Evolutionary conservation across 2,113 vertebrate genomes (phyloP).

Genomic region (Saimiri boliviensis): DNA sequence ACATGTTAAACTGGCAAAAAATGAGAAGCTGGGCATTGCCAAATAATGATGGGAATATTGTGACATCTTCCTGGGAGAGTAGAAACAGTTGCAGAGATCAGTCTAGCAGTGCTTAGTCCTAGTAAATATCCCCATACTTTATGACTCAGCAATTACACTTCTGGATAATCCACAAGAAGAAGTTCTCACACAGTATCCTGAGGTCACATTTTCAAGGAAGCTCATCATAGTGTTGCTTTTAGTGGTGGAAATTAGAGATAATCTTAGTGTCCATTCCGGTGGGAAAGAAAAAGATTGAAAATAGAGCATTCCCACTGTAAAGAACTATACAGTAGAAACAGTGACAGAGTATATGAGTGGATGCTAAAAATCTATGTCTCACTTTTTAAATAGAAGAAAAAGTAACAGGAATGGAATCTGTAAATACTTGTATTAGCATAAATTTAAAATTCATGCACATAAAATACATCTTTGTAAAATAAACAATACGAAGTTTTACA

Average conservation of each 20-base stretch:
- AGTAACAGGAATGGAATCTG: background rate
- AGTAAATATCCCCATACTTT: background rate
- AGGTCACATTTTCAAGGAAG: background rate
- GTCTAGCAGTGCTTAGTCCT: background rate
- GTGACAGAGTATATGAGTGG: background rate
- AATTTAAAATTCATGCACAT: background rate
- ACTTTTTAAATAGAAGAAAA: constrained; percentile 21
- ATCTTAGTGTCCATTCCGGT: background rate
- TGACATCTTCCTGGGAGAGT: background rate
- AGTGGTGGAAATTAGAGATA: background rate
- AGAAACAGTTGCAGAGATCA: background rate
- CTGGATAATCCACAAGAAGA: background rate
- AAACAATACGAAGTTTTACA: background rate
- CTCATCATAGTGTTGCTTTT: background rate
- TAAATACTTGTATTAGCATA: background rate
- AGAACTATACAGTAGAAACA: background rate
- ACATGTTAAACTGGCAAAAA: background rate
- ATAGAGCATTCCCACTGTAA: background rate
- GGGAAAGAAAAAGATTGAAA: background rate
- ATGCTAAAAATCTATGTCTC: background rate
- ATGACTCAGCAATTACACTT: background rate
- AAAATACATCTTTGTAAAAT: background rate
- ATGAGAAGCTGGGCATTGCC: background rate
- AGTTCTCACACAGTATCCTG: background rate
- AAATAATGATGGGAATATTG: too few species aligned